Conservation (phyloP, 2,888 invertebrate genomes). For the Sceliomorpha sp. region DNA sequence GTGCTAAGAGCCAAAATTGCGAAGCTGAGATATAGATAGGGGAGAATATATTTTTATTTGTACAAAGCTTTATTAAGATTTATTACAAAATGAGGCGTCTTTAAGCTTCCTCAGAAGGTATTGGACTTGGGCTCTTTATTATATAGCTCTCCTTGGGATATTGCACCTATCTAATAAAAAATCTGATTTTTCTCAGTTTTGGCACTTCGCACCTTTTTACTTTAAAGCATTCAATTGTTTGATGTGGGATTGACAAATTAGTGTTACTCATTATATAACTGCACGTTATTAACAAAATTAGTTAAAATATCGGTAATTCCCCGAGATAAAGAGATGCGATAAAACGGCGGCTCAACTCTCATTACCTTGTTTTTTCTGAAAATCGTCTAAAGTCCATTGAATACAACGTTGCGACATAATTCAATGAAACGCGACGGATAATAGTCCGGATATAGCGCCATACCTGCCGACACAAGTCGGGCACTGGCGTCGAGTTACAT, state of each 20-base stretch:
- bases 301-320: constrained; percentile 8
- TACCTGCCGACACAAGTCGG: constrained; percentile 42
- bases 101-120: too few relatives aligned
- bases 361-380: constrained; percentile 1
- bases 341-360: constrained; percentile 10
- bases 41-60: too few relatives aligned
- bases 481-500: constrained; percentile 57
- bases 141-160: too few relatives aligned
- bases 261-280: constrained; percentile 10
- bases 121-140: too few relatives aligned
- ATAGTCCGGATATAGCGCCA: constrained; percentile 48
- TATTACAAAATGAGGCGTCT: too few relatives aligned
- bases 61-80: too few relatives aligned
- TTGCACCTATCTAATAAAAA: too few relatives aligned
- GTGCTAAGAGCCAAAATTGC: too few relatives aligned
- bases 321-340: constrained; percentile 5
- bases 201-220: too few relatives aligned
- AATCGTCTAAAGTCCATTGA: constrained; percentile 26
- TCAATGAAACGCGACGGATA: constrained; percentile 48
- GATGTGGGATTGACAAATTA: constrained; percentile 15
- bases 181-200: too few relatives aligned
- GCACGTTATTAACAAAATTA: constrained; percentile 1
- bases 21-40: too few relatives aligned
- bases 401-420: constrained; percentile 38
- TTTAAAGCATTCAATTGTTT: too few relatives aligned